A percentile compares a stretch with the other conserved stretches of the same genome.
phyloP scores from a whole-genome alignment of 2,113 vertebrate species.

The Carassius gibelio region DNA sequence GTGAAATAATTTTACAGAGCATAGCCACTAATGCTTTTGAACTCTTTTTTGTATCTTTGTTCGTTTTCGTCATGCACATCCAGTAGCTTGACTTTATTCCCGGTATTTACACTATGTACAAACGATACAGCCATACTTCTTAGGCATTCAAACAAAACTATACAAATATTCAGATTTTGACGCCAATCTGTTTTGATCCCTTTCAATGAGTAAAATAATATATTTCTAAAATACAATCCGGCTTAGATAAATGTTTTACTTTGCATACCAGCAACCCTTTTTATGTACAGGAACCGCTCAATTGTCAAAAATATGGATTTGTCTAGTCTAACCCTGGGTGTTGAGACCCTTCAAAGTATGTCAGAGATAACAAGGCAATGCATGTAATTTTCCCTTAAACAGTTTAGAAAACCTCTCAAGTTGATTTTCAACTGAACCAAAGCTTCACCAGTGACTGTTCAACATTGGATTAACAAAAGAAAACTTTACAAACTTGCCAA shows the following conservation, averaged over 20 bases:
- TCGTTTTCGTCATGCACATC: constrained; percentile 98
- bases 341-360: constrained; percentile 88
- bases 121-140: constrained; percentile 99
- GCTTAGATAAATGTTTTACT: constrained; percentile 91
- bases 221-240: constrained; percentile 96
- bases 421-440: constrained; percentile 82
- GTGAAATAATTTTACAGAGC: constrained; percentile 99
- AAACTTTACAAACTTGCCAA: constrained; percentile 47
- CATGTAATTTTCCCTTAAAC: constrained; percentile 81
- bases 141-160: constrained; percentile 99
- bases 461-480: constrained; percentile 76
- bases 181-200: constrained; percentile 95
- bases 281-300: constrained; percentile 95
- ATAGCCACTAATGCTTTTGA: constrained; percentile 99
- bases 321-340: constrained; percentile 88
- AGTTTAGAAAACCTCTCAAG: constrained; percentile 74
- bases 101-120: constrained; percentile 99
- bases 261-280: constrained; percentile 88
- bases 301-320: constrained; percentile 98
- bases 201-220: constrained; percentile 99
- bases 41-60: constrained; percentile 80
- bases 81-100: constrained; percentile 88
- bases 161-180: constrained; percentile 99
- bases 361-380: constrained; percentile 96
- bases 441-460: constrained; percentile 74